A percentile compares a stretch with the other conserved stretches of the same genome.
phyloP scores from a whole-genome alignment of 1,140 invertebrate species.

The Prorops nasuta region DNA sequence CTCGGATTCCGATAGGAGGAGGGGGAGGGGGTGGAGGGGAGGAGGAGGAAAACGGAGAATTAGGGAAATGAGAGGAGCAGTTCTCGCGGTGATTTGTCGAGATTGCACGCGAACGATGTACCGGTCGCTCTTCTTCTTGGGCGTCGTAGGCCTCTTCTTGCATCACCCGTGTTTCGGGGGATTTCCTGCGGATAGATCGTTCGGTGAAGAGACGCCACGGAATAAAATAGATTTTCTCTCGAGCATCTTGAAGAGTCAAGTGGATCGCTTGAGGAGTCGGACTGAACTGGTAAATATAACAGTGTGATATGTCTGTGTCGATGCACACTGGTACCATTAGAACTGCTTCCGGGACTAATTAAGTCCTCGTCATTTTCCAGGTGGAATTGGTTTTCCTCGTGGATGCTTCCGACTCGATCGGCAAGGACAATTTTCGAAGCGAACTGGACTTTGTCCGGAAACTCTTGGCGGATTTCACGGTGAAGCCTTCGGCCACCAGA shows the following conservation, averaged over 20 bases:
- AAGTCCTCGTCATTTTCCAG: conserved; percentile 36
- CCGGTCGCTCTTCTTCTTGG: conserved; percentile 9
- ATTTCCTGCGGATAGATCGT: too few relatives aligned
- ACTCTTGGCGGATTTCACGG: conserved; percentile 69
- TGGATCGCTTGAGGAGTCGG: conserved; percentile 29
- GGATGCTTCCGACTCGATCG: conserved; percentile 69
- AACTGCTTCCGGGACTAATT: too few relatives aligned
- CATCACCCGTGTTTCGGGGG: too few relatives aligned
- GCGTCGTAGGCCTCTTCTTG: background rate
- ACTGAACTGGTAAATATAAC: conserved; percentile 25
- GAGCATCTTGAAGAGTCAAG: conserved; percentile 24
- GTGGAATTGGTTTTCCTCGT: conserved; percentile 71
- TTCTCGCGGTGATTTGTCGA: too few relatives aligned
- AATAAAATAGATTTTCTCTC: conserved; percentile 29
- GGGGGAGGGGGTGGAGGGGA: too few relatives aligned
- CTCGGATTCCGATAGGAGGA: too few relatives aligned
- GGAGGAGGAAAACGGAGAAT: too few relatives aligned
- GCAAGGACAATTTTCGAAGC: conserved; percentile 65
- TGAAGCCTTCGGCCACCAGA: conserved; percentile 64
- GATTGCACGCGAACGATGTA: too few relatives aligned
- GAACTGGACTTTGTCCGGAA: conserved; percentile 72
- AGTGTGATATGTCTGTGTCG: background rate
- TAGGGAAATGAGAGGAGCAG: too few relatives aligned
- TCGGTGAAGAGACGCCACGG: conserved; percentile 13
- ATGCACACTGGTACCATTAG: too few relatives aligned